phyloP scores from a whole-genome alignment of 2,113 vertebrate genomes.

The Trogon melanurus region DNA sequence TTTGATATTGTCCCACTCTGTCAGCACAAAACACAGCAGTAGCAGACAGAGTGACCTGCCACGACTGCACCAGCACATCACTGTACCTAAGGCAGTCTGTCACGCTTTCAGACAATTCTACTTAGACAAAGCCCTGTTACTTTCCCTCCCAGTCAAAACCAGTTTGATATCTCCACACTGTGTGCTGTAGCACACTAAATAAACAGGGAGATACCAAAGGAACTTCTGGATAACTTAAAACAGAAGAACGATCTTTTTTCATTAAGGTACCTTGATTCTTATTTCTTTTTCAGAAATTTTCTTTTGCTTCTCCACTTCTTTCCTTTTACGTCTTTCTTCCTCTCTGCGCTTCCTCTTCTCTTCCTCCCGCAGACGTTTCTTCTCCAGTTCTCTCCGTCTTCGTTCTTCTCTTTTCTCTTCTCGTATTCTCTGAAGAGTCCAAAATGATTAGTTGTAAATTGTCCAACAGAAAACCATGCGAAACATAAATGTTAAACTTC shows the following conservation, averaged over 20 bases:
- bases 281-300: constrained; percentile 91
- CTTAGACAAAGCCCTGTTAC: not conserved
- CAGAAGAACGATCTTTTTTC: not conserved
- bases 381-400: constrained; percentile 90
- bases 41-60: not conserved
- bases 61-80: not conserved
- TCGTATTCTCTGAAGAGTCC: constrained; percentile 86
- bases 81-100: not conserved
- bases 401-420: constrained; percentile 97
- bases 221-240: not conserved
- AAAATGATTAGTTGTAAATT: not conserved
- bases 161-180: not conserved
- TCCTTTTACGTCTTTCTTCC: constrained; percentile 90
- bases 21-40: not conserved
- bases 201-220: not conserved
- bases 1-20: not conserved
- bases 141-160: not conserved
- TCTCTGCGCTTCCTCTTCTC: constrained; percentile 93
- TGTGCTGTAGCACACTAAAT: too few relatives aligned
- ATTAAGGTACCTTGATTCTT: constrained; percentile 86
- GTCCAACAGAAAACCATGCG: not conserved
- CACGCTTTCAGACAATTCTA: not conserved
- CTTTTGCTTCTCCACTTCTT: constrained; percentile 91
- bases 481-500: constrained; percentile 45
- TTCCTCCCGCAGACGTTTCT: constrained; percentile 91